Evolutionary conservation across 2,888 invertebrate species (phyloP).

Genomic region (Thecophora atra): DNA sequence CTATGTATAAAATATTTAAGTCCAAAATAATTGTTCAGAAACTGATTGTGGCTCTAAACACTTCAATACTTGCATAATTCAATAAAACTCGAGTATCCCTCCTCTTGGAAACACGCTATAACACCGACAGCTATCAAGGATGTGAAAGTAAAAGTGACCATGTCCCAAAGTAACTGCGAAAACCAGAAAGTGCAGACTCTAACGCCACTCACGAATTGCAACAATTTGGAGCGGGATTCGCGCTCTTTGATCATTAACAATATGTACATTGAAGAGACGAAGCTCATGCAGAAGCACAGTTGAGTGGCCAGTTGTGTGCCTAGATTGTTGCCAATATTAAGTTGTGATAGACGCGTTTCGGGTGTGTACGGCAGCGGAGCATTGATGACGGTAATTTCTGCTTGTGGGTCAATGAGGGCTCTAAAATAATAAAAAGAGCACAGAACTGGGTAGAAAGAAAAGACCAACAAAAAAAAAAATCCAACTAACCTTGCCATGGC

Average conservation of each 20-base stretch:
- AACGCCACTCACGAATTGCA: slow-evolving; percentile 81
- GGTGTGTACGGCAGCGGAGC: slow-evolving; percentile 75
- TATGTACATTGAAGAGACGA: slow-evolving; percentile 73
- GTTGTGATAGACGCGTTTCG: slow-evolving; percentile 67
- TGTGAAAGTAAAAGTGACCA: slow-evolving; percentile 73
- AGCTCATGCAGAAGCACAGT: slow-evolving; percentile 80
- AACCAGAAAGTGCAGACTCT: slow-evolving; percentile 77
- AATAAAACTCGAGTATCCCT: slow-evolving; percentile 64
- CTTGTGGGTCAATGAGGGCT: slow-evolving; percentile 44
- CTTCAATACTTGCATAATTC: slow-evolving; percentile 55
- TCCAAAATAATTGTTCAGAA: neutral
- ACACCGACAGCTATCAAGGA: slow-evolving; percentile 73
- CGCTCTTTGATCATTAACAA: slow-evolving; percentile 75
- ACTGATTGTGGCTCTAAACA: too few species aligned
- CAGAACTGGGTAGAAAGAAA: neutral
- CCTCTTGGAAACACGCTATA: slow-evolving; percentile 74
- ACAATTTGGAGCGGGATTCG: slow-evolving; percentile 76
- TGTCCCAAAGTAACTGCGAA: slow-evolving; percentile 71
- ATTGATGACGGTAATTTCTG: slow-evolving; percentile 69
- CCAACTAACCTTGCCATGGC: slow-evolving; percentile 69
- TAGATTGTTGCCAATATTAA: slow-evolving; percentile 57
- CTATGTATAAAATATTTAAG: too few species aligned
- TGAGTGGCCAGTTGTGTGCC: slow-evolving; percentile 76
- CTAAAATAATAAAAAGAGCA: slow-evolving; percentile 32
- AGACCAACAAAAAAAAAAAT: too few species aligned